phyloP scores from a whole-genome alignment of 1,140 invertebrate genomes.

The Drosophila ananassae region DNA sequence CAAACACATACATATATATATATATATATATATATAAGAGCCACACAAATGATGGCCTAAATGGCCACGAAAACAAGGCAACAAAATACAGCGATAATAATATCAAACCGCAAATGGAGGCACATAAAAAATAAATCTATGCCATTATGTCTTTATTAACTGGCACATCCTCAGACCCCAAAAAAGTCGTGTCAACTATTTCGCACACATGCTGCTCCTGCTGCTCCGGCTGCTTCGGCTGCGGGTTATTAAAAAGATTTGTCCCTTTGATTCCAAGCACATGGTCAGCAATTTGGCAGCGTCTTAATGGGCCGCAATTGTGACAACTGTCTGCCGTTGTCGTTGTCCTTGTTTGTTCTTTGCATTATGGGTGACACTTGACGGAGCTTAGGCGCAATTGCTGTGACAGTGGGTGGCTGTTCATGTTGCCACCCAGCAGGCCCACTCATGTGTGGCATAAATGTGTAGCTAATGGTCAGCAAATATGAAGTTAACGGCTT shows the following conservation, averaged over 20 bases:
- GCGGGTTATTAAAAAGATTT: slow-evolving; percentile 79
- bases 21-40: neutral
- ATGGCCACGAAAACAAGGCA: slow-evolving; percentile 56
- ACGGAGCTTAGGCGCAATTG: slow-evolving; percentile 76
- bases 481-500: slow-evolving; percentile 79
- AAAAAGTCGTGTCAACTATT: slow-evolving; percentile 58
- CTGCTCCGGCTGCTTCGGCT: slow-evolving; percentile 46
- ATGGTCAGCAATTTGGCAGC: slow-evolving; percentile 69
- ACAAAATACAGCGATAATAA: slow-evolving; percentile 63
- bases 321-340: slow-evolving; percentile 65
- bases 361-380: slow-evolving; percentile 77
- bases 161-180: slow-evolving; percentile 34
- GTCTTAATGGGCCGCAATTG: slow-evolving; percentile 66
- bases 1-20: too few relatives aligned
- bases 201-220: slow-evolving; percentile 50
- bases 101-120: slow-evolving; percentile 69
- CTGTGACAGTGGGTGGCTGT: slow-evolving; percentile 52
- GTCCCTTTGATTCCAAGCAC: slow-evolving; percentile 55
- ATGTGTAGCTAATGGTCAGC: slow-evolving; percentile 74
- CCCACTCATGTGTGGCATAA: slow-evolving; percentile 35
- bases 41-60: slow-evolving; percentile 66
- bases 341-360: slow-evolving; percentile 40
- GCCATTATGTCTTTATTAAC: slow-evolving; percentile 81
- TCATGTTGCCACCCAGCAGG: neutral
- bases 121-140: slow-evolving; percentile 77